These are phyloP conservation scores for Diachasma alloeum DNA, from an alignment of 1,140 invertebrate species.

Conservation along the genomic window DNA sequence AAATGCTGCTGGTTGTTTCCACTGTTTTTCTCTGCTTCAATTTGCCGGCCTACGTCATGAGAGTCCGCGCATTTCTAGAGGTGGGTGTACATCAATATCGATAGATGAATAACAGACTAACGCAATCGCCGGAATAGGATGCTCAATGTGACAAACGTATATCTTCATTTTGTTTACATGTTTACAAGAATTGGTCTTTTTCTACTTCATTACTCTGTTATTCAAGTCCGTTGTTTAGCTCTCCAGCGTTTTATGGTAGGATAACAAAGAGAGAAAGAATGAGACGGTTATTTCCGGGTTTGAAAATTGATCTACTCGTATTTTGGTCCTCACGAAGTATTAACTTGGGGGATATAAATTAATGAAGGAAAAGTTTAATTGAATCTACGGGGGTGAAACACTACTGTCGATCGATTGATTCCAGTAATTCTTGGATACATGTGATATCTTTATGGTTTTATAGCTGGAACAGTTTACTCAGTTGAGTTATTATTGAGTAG, in stretches of 20 bases:
- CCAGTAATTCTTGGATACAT: not conserved
- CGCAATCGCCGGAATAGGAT: not conserved
- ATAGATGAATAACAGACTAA: constrained; percentile 2
- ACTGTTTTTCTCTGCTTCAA: constrained; percentile 82
- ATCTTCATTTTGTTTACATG: not conserved
- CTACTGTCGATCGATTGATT: not conserved
- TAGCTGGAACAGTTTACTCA: not conserved
- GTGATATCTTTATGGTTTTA: not conserved
- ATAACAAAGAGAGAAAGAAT: not conserved
- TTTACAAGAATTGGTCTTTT: not conserved
- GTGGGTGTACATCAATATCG: constrained; percentile 51
- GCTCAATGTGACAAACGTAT: not conserved
- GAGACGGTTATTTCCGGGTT: not conserved
- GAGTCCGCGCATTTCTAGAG: constrained; percentile 69
- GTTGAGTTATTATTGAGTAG: not conserved
- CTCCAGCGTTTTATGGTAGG: not conserved
- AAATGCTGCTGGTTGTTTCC: constrained; percentile 83
- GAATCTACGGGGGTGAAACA: not conserved
- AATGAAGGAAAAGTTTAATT: not conserved
- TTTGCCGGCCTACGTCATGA: constrained; percentile 75
- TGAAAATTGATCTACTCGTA: not conserved
- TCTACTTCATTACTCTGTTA: not conserved
- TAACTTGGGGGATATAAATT: not conserved
- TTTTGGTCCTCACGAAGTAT: not conserved
- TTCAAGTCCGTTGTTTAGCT: not conserved